These are phyloP conservation scores for Oligia latruncula DNA, from an alignment of 2,888 invertebrate genomes.

Conservation along the genomic window DNA sequence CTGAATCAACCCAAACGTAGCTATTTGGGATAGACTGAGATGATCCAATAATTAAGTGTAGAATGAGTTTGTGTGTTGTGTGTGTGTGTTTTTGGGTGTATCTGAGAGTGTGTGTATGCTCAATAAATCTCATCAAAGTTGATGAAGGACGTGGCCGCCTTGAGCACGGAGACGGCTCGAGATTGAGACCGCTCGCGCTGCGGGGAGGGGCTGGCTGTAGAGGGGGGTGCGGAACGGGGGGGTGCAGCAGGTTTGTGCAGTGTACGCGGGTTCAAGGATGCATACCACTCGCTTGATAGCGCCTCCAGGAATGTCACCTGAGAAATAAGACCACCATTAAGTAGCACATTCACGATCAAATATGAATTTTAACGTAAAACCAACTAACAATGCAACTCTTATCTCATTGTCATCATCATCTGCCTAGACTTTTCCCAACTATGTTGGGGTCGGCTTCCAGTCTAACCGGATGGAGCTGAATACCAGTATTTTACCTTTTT, in stretches of 20 bases:
- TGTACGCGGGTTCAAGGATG: slow-evolving; percentile 82
- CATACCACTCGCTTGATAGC: slow-evolving; percentile 83
- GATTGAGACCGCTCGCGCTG: slow-evolving; percentile 82
- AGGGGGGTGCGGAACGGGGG: slow-evolving; percentile 81
- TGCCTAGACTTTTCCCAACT: too few species aligned
- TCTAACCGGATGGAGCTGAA: too few species aligned
- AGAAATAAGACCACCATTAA: not conserved
- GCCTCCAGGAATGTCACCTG: slow-evolving; percentile 85
- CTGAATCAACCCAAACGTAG: not conserved
- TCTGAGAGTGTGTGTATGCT: slow-evolving; percentile 16
- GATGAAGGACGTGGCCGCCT: slow-evolving; percentile 85
- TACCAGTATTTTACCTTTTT: too few species aligned
- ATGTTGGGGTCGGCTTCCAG: too few species aligned
- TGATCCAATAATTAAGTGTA: not conserved
- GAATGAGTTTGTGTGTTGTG: not conserved
- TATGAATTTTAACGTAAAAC: not conserved
- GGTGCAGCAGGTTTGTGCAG: slow-evolving; percentile 82
- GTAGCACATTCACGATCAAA: not conserved
- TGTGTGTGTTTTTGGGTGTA: not conserved
- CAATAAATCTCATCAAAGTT: slow-evolving; percentile 87
- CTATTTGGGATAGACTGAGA: not conserved
- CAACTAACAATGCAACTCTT: not conserved
- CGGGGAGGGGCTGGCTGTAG: slow-evolving; percentile 77
- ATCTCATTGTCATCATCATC: too few species aligned
- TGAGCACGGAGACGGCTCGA: slow-evolving; percentile 84